A percentile compares a stretch with the other conserved stretches of the same genome.
phyloP scores from a whole-genome alignment of 2,113 vertebrate species.

The Melanotaenia duboulayi region DNA sequence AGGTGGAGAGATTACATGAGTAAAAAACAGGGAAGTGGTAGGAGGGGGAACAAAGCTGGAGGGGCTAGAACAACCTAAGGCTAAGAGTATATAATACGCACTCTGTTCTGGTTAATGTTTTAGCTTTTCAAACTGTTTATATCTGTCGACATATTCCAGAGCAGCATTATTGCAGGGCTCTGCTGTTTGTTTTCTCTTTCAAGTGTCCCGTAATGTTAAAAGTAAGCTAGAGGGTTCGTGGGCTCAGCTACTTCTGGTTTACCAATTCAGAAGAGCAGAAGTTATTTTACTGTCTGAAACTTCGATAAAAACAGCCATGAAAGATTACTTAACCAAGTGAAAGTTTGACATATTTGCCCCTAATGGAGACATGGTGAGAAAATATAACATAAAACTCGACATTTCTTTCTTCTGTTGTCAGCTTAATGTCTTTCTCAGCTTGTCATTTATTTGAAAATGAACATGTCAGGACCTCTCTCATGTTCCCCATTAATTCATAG shows the following conservation, averaged over 20 bases:
- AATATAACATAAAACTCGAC: not conserved
- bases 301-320: not conserved
- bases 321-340: not conserved
- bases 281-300: constrained; percentile 6
- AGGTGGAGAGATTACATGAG: constrained; percentile 8
- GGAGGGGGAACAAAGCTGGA: not conserved
- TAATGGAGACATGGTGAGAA: not conserved
- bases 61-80: constrained; percentile 25
- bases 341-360: too few relatives aligned
- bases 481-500: constrained; percentile 43
- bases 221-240: constrained; percentile 40
- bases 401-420: not conserved
- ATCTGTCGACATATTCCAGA: constrained; percentile 33
- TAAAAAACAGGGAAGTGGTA: not conserved
- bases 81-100: constrained; percentile 38
- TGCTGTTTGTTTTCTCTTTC: constrained; percentile 51
- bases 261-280: constrained; percentile 1
- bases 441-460: constrained; percentile 15
- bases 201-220: constrained; percentile 25
- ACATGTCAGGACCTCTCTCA: constrained; percentile 24
- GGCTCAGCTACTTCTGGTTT: constrained; percentile 32
- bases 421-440: constrained; percentile 1
- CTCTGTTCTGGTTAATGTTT: constrained; percentile 44
- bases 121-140: constrained; percentile 52
- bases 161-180: constrained; percentile 26